A percentile compares a stretch with the other conserved stretches of the same genome.
These are phyloP conservation scores for Ischnura elegans DNA, from an alignment of 2,888 invertebrate genomes.

Conservation along the genomic window DNA sequence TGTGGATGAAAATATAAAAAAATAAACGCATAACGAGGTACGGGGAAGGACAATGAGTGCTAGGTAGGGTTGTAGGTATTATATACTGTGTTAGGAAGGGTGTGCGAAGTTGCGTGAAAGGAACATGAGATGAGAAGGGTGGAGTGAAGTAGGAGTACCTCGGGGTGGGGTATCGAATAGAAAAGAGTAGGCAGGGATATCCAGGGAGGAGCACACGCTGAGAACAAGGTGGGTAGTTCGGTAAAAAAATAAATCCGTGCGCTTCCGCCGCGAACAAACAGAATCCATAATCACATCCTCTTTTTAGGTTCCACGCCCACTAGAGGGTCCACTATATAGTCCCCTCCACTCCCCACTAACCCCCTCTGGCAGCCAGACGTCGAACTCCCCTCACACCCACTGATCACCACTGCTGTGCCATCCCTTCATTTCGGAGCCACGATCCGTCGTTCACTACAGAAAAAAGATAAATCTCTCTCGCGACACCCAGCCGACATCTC, in stretches of 20 bases:
- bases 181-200: not conserved
- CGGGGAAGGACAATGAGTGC: not conserved
- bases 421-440: constrained; percentile 6
- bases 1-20: not conserved
- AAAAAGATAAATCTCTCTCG: not conserved
- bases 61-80: not conserved
- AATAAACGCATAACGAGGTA: not conserved
- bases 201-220: not conserved
- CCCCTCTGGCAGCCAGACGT: not conserved
- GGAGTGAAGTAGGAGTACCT: not conserved
- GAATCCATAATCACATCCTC: constrained; percentile 54
- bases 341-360: not conserved
- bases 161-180: not conserved
- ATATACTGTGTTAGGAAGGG: not conserved
- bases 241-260: not conserved
- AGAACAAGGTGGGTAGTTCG: constrained; percentile 8
- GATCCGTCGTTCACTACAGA: not conserved
- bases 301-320: constrained; percentile 44
- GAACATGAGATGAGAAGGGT: constrained; percentile 28
- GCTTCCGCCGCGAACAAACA: constrained; percentile 49
- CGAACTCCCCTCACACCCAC: not conserved
- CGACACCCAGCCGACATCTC: not conserved
- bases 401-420: not conserved
- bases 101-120: constrained; percentile 14
- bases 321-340: not conserved